Evolutionary conservation across 2,797 vertebrate species (phyloP), one percentile per base, ranked within the genome.

Genomic region (Lates japonicus): DNA sequence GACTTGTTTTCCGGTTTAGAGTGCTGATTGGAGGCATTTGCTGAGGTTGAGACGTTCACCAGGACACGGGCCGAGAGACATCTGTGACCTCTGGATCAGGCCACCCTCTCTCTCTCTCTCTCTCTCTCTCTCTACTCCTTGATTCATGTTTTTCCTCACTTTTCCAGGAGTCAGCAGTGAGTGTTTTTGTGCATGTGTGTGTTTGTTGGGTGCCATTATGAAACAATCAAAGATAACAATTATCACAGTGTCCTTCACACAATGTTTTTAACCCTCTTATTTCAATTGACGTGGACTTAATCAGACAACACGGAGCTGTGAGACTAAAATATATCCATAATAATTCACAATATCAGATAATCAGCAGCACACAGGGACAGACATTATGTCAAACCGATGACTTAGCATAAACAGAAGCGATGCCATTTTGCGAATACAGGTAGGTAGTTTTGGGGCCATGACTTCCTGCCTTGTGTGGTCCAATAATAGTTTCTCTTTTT

Each of bases 1-100:
- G 8, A 7, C 67, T 29, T 67, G 70, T 81, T 87, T 88, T 76
- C 74, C 44, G 4, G 60, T 58, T 39, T 70, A 67, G 29, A 83
- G 35, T 88, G 87, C 86, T 88, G 87, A 87, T 81, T 44, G 39
- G n/a, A 71, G 70, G 5, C 12, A 11, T 76, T 88, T 74, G 22
- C 29, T 14, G 76, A 78, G 68, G 78, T 59, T 39, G 20, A 76
- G 81, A 66, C 14, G 17, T 48, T 76, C 69, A 74, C 22, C 17
- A 35, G 80, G 68, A 64, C 74, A 4, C 0, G 4, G 58, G 13
- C 55, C 7, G n/a, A 76, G 77, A 76, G 33, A 64, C 66, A 22
- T 3, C 41, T 16, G 16, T 14, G 33, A 70, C 52, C 80, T 77
- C 4, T 74, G 66, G n/a, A 51, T 49, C 48, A 3, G 62, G n/a